Evolutionary conservation across 2,888 invertebrate genomes (phyloP), one percentile per base, ranked within the genome.

Genomic region (Trissolcus brochymenae): DNA sequence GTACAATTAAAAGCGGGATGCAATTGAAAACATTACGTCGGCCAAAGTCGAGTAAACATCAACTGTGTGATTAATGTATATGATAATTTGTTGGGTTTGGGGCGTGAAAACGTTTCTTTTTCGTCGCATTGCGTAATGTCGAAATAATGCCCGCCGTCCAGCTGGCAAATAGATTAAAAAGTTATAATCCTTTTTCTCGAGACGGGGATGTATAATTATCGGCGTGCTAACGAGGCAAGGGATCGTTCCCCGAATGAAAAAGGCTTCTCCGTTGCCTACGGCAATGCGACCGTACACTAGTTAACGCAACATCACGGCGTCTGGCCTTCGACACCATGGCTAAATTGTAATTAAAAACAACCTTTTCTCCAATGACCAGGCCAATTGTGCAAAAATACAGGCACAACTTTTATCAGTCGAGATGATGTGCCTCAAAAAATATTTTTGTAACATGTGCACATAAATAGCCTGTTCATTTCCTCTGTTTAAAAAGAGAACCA

Each of bases 181-280:
- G 55, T 68, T 68, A 64, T 66, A 76, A 79, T 76, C 64, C 65
- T 57, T 76, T 73, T 76, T 68, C 79, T 64, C 75, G 43, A 56
- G 74, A 76, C 76, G 72, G 41, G 56, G 56, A 56, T 70, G 79
- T 35, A 11, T 79, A 79, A 79, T 79, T 79, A 79, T 79, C 68
- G 51, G 68, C 64, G 79, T 79, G 79, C 79, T 79, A 79, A 79
- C 79, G 79, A 79, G 75, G 73, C 76, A 70, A 53, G 46, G 79
- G 65, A 78, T 78, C 75, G 72, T 72, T 76, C 68, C 65, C 68
- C 79, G 65, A 73, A 72, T 65, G 78, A 75, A 79, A 78, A 79
- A 79, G 73, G 62, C 70, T 62, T 65, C 76, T 57, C 29, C 21
- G 56, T 57, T 65, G 79, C 79, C 70, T 7, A 21, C 65, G 79